A percentile compares a stretch with the other conserved stretches of the same genome.
These are phyloP conservation scores for Pogonomyrmex californicus DNA, from an alignment of 1,140 invertebrate genomes.

Conservation along the genomic window DNA sequence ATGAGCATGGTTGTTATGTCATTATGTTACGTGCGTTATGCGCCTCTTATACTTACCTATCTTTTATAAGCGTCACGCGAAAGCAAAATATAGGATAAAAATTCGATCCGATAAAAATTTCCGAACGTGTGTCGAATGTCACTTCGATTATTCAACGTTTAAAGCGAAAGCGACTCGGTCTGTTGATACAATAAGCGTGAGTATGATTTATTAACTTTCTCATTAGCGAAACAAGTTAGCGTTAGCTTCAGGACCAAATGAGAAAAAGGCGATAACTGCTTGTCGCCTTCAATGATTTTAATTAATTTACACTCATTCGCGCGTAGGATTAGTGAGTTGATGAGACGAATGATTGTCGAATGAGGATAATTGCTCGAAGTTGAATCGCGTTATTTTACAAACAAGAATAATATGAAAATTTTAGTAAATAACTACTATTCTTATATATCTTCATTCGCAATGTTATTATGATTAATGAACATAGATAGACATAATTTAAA, in stretches of 20 bases:
- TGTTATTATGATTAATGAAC: neutral
- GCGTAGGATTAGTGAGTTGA: slow-evolving; percentile 21
- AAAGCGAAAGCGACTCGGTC: slow-evolving; percentile 55
- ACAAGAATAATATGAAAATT: neutral
- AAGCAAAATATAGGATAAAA: neutral
- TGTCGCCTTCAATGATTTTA: neutral
- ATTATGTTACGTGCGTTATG: slow-evolving; percentile 10
- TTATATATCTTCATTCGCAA: neutral
- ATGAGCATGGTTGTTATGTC: neutral
- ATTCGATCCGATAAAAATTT: slow-evolving; percentile 5
- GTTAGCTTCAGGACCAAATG: slow-evolving; percentile 46
- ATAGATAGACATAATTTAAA: neutral
- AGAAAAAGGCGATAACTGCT: neutral
- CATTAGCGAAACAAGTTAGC: slow-evolving; percentile 45
- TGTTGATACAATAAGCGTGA: slow-evolving; percentile 28
- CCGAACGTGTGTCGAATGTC: slow-evolving; percentile 19
- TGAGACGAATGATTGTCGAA: slow-evolving; percentile 41
- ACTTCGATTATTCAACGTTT: neutral
- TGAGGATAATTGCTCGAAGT: slow-evolving; percentile 1
- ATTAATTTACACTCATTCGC: slow-evolving; percentile 27
- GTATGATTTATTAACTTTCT: slow-evolving; percentile 41
- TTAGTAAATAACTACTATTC: neutral
- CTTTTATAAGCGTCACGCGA: neutral
- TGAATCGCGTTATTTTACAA: neutral
- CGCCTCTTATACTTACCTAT: neutral